Base-by-base conservation (phyloP, 1,140 invertebrate genomes). In the Babylonia areolata region DNA sequence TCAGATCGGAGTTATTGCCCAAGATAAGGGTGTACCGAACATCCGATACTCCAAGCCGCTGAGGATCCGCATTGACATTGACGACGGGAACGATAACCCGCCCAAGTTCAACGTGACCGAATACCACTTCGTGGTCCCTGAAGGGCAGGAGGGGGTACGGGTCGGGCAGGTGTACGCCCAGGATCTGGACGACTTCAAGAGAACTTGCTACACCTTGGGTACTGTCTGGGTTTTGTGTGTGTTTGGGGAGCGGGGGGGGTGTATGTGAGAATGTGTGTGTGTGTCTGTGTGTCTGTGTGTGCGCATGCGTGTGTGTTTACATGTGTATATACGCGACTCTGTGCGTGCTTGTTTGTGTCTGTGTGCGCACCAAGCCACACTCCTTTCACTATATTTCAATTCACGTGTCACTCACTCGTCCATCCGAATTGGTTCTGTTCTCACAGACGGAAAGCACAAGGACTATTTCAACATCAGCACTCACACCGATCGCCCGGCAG, bases 21-120 rank as follows among this genome's bases (percentile, higher is more conserved):
- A 87, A 33, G 88, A 89, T 71, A 37, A 64, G 31, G 88, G 88
- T 3, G 17, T 80, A 33, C 88, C 88, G 0, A 54, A 33, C 33
- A 9, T 31, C 28, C 31, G 39, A 3, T 11, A 33, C 12, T 35
- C 81, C 28, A n/a, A 6, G 9, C 54, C 33, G 23, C 5, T 3
- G 0, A 40, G 0, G 0, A 12, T 87, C n/a, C 86, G 42, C 9
- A 86, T 89, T 40, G 37, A 81, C 28, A 64, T 89, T 23, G 54
- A 40, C 28, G 88, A 89, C 75, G 46, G 82, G 28, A 89, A 89
- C 77, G 86, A 89, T 51, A 80, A 89, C 42, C 46, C 75, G n/a
- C 86, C 88, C 33, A 28, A 33, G 31, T 89, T 89, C 73, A 69
- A 85, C 54, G 31, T 37, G n/a, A 78, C 17, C 37, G 6, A 23